These are phyloP conservation scores for Thunnus maccoyii DNA, from an alignment of 2,113 vertebrate genomes.

Conservation along the genomic window DNA sequence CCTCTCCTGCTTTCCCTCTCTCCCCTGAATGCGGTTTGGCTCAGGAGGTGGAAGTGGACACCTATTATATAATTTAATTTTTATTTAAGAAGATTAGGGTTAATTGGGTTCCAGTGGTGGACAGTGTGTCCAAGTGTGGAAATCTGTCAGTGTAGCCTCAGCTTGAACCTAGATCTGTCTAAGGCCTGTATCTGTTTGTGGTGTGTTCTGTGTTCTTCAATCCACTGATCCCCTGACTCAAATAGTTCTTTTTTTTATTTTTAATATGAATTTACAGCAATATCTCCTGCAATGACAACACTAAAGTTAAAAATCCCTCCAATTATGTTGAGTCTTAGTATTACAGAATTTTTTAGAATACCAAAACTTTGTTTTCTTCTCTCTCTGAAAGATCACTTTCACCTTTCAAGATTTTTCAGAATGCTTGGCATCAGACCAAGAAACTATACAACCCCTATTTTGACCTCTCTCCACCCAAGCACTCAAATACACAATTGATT, in stretches of 20 bases:
- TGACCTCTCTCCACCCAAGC: conserved; percentile 9
- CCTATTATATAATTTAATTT: conserved; percentile 41
- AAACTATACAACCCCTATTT: background rate
- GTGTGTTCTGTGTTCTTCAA: background rate
- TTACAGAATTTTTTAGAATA: background rate
- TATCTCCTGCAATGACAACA: background rate
- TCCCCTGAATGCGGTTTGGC: conserved; percentile 23
- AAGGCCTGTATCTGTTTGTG: background rate
- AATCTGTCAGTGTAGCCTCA: conserved; percentile 8
- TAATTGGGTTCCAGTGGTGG: conserved; percentile 37
- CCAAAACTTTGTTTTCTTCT: background rate
- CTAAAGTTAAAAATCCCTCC: too few relatives aligned
- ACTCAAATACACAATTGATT: conserved; percentile 1
- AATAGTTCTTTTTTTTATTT: background rate
- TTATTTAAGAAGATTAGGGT: conserved; percentile 47
- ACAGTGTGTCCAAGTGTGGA: background rate
- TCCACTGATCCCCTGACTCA: background rate
- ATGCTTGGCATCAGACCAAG: conserved; percentile 11
- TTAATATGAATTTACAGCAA: background rate
- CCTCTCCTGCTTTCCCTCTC: conserved; percentile 19
- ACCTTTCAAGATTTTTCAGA: background rate
- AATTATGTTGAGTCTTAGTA: too few relatives aligned
- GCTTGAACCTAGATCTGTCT: conserved; percentile 4
- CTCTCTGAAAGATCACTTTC: background rate
- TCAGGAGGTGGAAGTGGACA: conserved; percentile 25